Evolutionary conservation across 2,113 vertebrate genomes (phyloP), one percentile per base, ranked within the genome.

Genomic region (Poeciliopsis turrubarensis): DNA sequence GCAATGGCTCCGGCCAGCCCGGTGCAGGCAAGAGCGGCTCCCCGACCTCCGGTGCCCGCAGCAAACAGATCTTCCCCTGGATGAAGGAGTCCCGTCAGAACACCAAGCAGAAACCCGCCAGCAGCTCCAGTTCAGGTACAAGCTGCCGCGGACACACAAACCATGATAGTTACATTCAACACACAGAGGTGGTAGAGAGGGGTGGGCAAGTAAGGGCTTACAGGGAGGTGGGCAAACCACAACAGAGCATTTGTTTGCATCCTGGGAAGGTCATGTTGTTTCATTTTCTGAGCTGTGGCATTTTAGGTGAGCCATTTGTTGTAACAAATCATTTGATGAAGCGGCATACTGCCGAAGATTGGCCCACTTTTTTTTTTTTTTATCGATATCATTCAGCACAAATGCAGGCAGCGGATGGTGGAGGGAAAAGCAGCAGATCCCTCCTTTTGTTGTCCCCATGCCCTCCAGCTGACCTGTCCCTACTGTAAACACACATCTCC

Each of bases 81-180:
- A 99, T 99, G 98, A 99, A 99, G 94, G 98, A 99, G 82, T 97
- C 96, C 75, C 96, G 97, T 71, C 98, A 99, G 95, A 98, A 96
- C 92, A 96, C 95, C 91, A 99, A 99, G 92, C 97, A 98, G 94
- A 99, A 99, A 96, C 95, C 93, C 89, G 94, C 92, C 93, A 97
- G 95, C 95, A 96, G 96, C 90, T 96, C 96, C 94, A 98, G 96
- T 92, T 97, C 97, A 99, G 98, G 98, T 99, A 98, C 88, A 44
- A 37, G 30, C 64, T 80, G 67, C 54, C 66, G 37, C 47, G 72
- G 12, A 65, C 65, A 78, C 57, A 67, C 61, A 37, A 47, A 47
- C 65, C 41, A 31, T 31, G 32, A 73, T 70, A 57, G 27, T 26
- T 65, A 31, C 62, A 39, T 34, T 47, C 29, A 64, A 13, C n/a